phyloP scores from a whole-genome alignment of 2,113 vertebrate genomes.

The Peromyscus californicus region DNA sequence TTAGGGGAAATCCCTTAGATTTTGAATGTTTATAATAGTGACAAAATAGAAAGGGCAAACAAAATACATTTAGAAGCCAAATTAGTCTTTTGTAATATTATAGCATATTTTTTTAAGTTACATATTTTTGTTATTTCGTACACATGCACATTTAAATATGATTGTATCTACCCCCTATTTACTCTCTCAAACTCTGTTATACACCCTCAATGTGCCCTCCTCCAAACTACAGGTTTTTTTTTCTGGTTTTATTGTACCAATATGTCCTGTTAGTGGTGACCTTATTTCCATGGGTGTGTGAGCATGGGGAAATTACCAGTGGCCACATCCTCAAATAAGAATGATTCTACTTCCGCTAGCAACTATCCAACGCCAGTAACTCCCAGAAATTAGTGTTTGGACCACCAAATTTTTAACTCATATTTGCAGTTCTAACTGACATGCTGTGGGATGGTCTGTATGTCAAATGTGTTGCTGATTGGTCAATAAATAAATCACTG shows the following conservation, averaged over 20 bases:
- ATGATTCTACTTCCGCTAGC: too few species aligned
- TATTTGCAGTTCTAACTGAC: not conserved
- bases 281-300: too few species aligned
- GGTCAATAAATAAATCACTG: too few species aligned
- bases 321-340: too few species aligned
- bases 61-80: not conserved
- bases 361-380: not conserved
- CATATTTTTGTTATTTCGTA: not conserved
- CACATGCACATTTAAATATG: not conserved
- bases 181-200: not conserved
- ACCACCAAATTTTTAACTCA: not conserved
- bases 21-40: slow-evolving; percentile 3
- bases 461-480: too few species aligned
- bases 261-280: not conserved
- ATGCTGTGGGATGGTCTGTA: too few species aligned
- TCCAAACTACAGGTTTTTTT: not conserved
- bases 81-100: not conserved
- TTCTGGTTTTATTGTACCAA: not conserved
- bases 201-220: fast-evolving
- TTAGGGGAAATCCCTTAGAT: not conserved
- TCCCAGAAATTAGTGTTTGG: not conserved
- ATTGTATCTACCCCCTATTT: not conserved
- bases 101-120: not conserved
- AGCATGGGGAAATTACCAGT: not conserved
- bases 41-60: not conserved